A percentile compares a stretch with the other conserved stretches of the same genome.
These are phyloP conservation scores for Drosophila kokeensis DNA, from an alignment of 2,888 invertebrate species.

Conservation along the genomic window DNA sequence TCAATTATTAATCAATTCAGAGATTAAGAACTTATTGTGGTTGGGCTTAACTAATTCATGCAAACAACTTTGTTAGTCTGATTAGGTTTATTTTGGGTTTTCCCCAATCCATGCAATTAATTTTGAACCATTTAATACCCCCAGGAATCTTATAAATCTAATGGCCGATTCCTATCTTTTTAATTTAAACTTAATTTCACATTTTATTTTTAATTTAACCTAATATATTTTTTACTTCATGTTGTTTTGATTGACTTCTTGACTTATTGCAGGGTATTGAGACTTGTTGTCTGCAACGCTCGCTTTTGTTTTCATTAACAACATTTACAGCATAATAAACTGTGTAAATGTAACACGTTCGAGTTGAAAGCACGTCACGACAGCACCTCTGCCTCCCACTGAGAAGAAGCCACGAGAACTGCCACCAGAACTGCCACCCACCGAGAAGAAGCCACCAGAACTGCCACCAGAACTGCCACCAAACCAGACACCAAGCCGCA, in stretches of 20 bases:
- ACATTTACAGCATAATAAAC: conserved; percentile 68
- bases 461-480: conserved; percentile 3
- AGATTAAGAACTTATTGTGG: background rate
- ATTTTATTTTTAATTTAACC: background rate
- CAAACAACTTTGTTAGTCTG: background rate
- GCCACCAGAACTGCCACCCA: conserved; percentile 3
- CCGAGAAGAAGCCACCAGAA: background rate
- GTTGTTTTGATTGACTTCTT: background rate
- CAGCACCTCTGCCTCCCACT: conserved; percentile 9
- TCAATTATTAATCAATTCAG: background rate
- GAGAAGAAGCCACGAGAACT: background rate
- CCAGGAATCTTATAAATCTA: too few relatives aligned
- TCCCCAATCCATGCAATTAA: background rate
- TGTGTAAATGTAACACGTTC: conserved; percentile 24
- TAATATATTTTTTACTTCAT: background rate
- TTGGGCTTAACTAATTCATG: background rate
- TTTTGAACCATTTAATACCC: background rate
- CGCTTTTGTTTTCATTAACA: conserved; percentile 40
- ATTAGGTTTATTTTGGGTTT: background rate
- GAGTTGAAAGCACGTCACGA: background rate
- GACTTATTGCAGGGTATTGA: conserved; percentile 16
- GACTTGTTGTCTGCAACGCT: background rate
- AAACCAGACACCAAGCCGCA: conserved; percentile 11
- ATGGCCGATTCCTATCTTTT: background rate
- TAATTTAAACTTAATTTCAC: background rate